Evolutionary conservation across 2,113 vertebrate species (phyloP).

Genomic region (Istiophorus platypterus): DNA sequence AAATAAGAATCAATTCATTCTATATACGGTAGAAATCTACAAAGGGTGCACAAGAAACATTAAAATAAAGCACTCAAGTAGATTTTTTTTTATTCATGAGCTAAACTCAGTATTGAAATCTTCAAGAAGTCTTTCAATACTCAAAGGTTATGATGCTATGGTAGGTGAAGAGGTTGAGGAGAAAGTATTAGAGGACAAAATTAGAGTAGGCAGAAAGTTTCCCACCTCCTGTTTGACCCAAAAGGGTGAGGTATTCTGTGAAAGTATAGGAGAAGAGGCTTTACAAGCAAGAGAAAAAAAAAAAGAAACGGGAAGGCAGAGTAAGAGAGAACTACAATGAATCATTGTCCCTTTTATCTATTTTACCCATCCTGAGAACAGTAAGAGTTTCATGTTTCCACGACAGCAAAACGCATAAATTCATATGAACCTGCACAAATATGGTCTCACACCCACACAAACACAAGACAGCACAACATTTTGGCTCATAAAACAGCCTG

Average conservation of each 20-base stretch:
- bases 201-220: constrained; percentile 13
- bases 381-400: not conserved
- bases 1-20: not conserved
- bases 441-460: constrained; percentile 17
- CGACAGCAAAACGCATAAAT: not conserved
- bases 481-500: constrained; percentile 5
- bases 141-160: not conserved
- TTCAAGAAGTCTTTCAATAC: not conserved
- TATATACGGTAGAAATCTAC: not conserved
- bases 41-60: not conserved
- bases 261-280: not conserved
- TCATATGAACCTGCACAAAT: constrained; percentile 1
- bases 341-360: not conserved
- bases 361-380: not conserved
- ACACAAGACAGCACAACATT: not conserved
- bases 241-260: not conserved
- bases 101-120: not conserved
- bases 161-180: not conserved
- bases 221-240: constrained; percentile 4
- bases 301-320: not conserved
- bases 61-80: too few relatives aligned
- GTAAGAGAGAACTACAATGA: not conserved
- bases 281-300: not conserved
- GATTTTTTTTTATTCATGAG: not conserved
- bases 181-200: not conserved